These are phyloP conservation scores for Callinectes sapidus DNA, from an alignment of 2,888 invertebrate genomes.

Conservation along the genomic window DNA sequence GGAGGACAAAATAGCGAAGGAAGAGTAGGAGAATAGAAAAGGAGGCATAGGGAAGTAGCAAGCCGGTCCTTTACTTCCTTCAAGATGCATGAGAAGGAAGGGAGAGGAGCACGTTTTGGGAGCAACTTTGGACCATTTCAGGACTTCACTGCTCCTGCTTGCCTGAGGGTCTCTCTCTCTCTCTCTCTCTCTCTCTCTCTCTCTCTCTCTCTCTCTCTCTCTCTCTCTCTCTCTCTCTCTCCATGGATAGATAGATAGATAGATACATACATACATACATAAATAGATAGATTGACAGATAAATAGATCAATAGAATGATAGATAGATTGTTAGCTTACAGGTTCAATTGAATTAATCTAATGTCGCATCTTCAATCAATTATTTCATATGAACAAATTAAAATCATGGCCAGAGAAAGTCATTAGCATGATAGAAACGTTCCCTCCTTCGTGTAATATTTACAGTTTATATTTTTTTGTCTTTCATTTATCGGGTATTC, in stretches of 20 bases:
- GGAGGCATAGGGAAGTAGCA: neutral
- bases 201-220: constrained; percentile 6
- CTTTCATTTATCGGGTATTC: neutral
- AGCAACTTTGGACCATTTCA: constrained; percentile 31
- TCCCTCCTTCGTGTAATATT: neutral
- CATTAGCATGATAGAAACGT: neutral
- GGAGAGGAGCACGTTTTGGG: neutral
- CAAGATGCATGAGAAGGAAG: neutral
- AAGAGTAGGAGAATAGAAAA: neutral
- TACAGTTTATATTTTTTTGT: neutral
- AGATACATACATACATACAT: no score
- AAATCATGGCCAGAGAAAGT: neutral
- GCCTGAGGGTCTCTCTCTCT: neutral
- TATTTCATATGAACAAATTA: neutral
- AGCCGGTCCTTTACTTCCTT: neutral
- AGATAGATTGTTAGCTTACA: neutral
- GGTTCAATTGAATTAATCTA: neutral
- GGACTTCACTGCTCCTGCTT: neutral
- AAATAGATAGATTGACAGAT: no score
- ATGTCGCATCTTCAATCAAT: neutral
- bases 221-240: constrained; percentile 18
- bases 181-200: constrained; percentile 1
- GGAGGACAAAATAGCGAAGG: neutral
- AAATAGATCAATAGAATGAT: no score
- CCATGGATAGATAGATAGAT: no score